These are phyloP conservation scores for Tyrannus savana DNA, from an alignment of 2,113 vertebrate genomes.

Conservation along the genomic window DNA sequence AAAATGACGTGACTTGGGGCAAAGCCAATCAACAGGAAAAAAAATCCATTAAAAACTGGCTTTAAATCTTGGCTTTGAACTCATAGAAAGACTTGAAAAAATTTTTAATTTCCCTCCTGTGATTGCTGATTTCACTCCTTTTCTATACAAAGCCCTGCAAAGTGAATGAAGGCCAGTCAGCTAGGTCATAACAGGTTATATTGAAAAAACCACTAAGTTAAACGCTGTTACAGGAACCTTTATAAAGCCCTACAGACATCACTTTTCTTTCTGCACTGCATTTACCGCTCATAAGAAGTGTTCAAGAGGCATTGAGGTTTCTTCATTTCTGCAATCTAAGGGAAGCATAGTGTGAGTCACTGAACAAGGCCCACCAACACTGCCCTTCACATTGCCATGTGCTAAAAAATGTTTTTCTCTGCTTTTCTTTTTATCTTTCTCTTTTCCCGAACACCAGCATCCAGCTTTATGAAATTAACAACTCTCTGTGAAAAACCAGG, in stretches of 20 bases:
- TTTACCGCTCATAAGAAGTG: not conserved
- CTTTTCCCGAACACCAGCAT: not conserved
- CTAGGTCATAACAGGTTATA: not conserved
- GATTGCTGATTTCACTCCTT: not conserved
- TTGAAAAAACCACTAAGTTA: not conserved
- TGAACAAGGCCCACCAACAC: not conserved
- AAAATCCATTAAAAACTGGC: constrained; percentile 44
- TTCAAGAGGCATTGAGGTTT: constrained; percentile 2
- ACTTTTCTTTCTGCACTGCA: constrained; percentile 17
- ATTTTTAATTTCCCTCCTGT: not conserved
- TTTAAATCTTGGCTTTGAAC: constrained; percentile 44
- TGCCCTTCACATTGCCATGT: not conserved
- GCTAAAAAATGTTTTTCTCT: not conserved
- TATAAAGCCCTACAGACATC: not conserved
- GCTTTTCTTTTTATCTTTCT: not conserved
- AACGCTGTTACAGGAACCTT: constrained; percentile 7
- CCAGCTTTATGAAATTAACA: not conserved
- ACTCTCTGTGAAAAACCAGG: not conserved
- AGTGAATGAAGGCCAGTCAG: not conserved
- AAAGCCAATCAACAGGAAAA: constrained; percentile 20
- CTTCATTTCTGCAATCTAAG: not conserved
- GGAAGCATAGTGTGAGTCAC: fast-evolving
- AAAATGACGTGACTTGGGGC: constrained; percentile 47
- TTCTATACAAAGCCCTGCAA: not conserved
- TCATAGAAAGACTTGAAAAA: not conserved